Base-by-base conservation (phyloP, 1,140 invertebrate species). In the Drosophila grimshawi region DNA sequence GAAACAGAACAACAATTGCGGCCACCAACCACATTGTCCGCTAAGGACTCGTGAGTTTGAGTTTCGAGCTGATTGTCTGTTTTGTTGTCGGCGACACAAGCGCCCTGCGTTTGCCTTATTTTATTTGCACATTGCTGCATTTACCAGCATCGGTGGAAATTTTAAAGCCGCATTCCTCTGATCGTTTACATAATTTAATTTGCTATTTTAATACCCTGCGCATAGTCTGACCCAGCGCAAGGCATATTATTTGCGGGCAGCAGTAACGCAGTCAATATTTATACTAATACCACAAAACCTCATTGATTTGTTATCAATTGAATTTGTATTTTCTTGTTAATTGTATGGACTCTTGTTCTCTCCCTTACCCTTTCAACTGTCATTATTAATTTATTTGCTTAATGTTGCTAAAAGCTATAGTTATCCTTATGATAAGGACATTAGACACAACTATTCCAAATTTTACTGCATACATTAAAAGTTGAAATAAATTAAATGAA, bases 1-100 rank as follows among this genome's bases (percentile, higher is more conserved):
- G 60, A 35, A 46, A 45, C 67, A 68, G 56, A 56, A 73, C 70
- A 73, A 73, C 49, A 64, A 73, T 68, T 73, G 61, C 49, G 35
- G 39, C 56, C 70, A 33, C 70, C 39, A 68, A 52, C 64, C 64
- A 68, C 70, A 56, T 73, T 56, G 57, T 73, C 69, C 39, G n/a
- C 30, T 59, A 6, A 39, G 33, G 46, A 48, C 64, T 53, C 32
- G 10, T 65, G 19, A 19, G 68, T 71, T 71, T 71, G 53, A 65
- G 68, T 65, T 70, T 43, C 39, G 39, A 43, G 39, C 39, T 43
- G 19, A 19, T 19, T 43, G 10, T 43, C 10, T n/a, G 39, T 43
- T 43, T 43, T n/a, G 39, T 55, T 60, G 46, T 51, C 11, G 41
- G 53, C 45, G 53, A 62, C 59, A 61, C 19, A 43, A 43, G 39